Conservation (phyloP, 2,113 vertebrate species). For the Morone chrysops region DNA sequence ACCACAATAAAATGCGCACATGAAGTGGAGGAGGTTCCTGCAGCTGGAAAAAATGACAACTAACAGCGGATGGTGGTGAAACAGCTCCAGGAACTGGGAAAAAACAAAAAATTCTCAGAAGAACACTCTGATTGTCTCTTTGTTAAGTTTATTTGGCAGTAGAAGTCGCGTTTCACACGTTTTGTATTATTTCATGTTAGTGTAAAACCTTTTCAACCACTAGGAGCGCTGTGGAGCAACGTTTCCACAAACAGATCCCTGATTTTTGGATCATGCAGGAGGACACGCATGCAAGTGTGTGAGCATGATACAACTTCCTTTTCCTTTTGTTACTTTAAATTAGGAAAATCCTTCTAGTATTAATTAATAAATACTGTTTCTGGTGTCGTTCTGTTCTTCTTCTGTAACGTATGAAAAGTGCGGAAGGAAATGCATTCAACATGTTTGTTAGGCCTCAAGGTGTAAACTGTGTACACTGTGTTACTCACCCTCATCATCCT, state of each 20-base stretch:
- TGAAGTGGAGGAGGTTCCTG: neutral
- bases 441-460: too few species aligned
- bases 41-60: neutral
- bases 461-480: too few species aligned
- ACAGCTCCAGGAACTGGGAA: neutral
- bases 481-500: slow-evolving; percentile 89
- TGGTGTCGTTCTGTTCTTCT: neutral
- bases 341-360: neutral
- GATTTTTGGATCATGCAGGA: neutral
- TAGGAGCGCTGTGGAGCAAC: neutral
- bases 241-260: neutral
- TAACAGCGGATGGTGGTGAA: neutral
- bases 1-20: neutral
- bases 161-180: neutral
- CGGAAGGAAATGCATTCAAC: too few species aligned
- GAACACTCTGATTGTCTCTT: neutral
- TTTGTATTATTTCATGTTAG: neutral
- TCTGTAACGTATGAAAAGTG: neutral
- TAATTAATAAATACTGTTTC: neutral
- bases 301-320: too few species aligned
- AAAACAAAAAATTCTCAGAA: neutral
- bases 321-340: too few species aligned
- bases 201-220: neutral
- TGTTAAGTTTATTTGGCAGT: neutral
- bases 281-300: neutral